Conservation (phyloP, 2,113 vertebrate genomes). For the Chionomys nivalis region DNA sequence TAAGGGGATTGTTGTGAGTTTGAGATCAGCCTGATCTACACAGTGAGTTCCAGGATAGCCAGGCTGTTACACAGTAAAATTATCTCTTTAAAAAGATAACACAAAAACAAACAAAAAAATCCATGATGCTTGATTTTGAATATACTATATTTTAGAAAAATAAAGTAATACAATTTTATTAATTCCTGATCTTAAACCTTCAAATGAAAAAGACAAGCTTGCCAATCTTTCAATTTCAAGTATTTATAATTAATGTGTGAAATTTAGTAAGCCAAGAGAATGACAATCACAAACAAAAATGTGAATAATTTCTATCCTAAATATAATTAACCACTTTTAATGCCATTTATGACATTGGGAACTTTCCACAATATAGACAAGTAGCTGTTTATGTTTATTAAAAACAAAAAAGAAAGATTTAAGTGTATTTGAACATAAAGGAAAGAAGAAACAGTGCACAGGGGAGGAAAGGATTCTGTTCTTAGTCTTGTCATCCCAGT, state of each 20-base stretch:
- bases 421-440: background rate
- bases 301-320: constrained; percentile 20
- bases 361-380: background rate
- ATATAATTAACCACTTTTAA: constrained; percentile 1
- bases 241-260: background rate
- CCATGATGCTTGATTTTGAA: constrained; percentile 50
- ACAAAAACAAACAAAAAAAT: background rate
- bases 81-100: background rate
- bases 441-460: background rate
- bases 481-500: background rate
- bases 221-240: background rate
- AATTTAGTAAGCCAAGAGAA: background rate
- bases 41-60: background rate
- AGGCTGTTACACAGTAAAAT: background rate
- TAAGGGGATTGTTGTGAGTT: background rate
- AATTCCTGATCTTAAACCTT: constrained; percentile 43
- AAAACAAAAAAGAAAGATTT: constrained; percentile 27
- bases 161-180: background rate
- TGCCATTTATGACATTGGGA: background rate
- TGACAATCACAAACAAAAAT: constrained; percentile 48
- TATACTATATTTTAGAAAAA: constrained; percentile 45
- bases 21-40: background rate
- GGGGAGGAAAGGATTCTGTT: background rate
- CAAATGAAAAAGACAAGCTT: background rate
- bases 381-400: background rate